Evolutionary conservation across 1,140 invertebrate species (phyloP), one percentile per base, ranked within the genome.

Genomic region (Sarcophaga peregrina): DNA sequence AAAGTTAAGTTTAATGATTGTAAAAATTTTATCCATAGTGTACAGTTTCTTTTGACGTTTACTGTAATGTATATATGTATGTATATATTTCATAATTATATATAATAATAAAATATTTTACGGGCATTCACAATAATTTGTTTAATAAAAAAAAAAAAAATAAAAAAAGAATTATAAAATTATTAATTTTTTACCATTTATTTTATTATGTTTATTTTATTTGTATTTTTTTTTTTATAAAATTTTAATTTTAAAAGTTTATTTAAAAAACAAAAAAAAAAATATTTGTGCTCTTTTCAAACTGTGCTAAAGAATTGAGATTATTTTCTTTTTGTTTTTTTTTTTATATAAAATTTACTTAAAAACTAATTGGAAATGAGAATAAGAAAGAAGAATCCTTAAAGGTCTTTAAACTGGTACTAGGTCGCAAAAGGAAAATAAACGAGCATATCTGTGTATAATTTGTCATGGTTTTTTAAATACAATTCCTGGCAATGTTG

Each of bases 281-380:
- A 73, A 78, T 50, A 78, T 78, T 78, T 78, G 75, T 62, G 80
- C 50, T 81, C 25, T 15, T 81, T 81, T 58, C 54, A 68, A 81
- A 81, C 62, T 81, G 80, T 81, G 80, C 54, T 45, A 62, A 52
- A 80, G 50, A 2, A 17, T 52, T 52, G 76, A 45, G 73, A 48
- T 45, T 68, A 20, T n/a, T 5, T 68, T 52, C 2, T 68, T 20
- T 20, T 68, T 68, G 0, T 68, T 68, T 20, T 20, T 20, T 8
- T 52, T 52, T 52, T 9, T 37, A 37, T 37, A 37, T 37, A 37
- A 37, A 37, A 37, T 37, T 68, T 68, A 68, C 58, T 68, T 68
- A 68, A 68, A 68, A 68, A 68, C 58, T 68, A 78, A 50, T 50
- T 78, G n/a, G 10, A 50, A 37, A 46, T 46, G 15, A 74, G 7